Percentiles rank a stretch among this genome's conserved stretches.
Conservation (phyloP, 2,888 invertebrate species). For the Limnephilus lunatus region DNA sequence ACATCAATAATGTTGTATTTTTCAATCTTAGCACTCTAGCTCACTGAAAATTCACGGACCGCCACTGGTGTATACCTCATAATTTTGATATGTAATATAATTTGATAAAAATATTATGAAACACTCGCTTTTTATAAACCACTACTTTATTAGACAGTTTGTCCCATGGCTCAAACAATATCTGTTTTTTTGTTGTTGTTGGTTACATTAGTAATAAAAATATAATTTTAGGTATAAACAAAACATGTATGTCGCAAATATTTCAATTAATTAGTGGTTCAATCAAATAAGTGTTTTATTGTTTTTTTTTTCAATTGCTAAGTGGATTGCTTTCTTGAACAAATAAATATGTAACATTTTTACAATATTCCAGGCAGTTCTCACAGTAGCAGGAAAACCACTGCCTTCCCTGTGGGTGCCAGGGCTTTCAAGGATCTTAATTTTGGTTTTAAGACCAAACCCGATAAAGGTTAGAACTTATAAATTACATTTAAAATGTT, state of each 20-base stretch:
- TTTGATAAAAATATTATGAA: too few species aligned
- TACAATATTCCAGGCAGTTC: conserved; percentile 13
- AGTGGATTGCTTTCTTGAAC: too few species aligned
- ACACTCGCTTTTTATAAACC: too few species aligned
- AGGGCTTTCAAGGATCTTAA: conserved; percentile 12
- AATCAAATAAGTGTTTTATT: background rate
- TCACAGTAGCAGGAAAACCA: background rate
- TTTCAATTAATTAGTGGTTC: background rate
- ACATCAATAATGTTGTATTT: too few species aligned
- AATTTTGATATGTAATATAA: too few species aligned
- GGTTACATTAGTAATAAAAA: too few species aligned
- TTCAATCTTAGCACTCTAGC: too few species aligned
- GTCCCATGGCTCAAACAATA: too few species aligned
- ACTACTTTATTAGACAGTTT: too few species aligned
- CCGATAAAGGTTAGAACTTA: background rate
- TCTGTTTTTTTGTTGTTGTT: too few species aligned
- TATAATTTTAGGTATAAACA: background rate
- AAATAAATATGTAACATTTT: background rate
- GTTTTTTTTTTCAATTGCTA: background rate
- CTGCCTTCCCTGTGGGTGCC: background rate
- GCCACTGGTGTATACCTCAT: too few species aligned
- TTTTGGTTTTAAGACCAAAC: conserved; percentile 9
- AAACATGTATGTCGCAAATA: background rate
- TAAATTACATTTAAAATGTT: background rate
- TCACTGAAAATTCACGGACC: too few species aligned